Percentiles rank a stretch among this genome's conserved stretches.
phyloP scores from a whole-genome alignment of 2,797 vertebrate genomes.

The Calcarius lapponicus region DNA sequence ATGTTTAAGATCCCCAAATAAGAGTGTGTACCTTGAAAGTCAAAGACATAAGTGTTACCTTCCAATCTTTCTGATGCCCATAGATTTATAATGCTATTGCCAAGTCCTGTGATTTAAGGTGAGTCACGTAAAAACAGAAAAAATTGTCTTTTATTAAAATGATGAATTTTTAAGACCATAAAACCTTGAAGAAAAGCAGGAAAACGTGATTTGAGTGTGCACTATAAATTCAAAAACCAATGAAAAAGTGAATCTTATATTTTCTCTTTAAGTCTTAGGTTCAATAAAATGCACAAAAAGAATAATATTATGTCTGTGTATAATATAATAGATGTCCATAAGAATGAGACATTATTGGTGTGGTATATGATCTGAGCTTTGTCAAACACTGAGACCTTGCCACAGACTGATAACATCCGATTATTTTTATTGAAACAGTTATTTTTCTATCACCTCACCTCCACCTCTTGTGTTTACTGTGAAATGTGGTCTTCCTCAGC shows the following conservation, averaged over 20 bases:
- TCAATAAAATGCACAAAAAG: neutral
- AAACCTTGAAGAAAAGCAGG: neutral
- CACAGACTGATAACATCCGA: neutral
- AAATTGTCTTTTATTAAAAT: neutral
- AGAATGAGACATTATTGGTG: neutral
- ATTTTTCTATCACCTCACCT: neutral
- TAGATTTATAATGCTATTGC: neutral
- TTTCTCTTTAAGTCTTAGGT: neutral
- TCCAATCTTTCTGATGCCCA: neutral
- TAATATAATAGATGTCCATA: neutral
- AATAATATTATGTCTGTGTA: neutral
- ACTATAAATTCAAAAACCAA: neutral
- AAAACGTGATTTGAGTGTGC: neutral
- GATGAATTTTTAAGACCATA: neutral
- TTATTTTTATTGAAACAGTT: neutral
- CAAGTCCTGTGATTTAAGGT: neutral
- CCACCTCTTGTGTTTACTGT: neutral
- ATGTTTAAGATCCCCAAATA: neutral
- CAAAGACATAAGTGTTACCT: neutral
- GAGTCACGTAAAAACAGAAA: neutral
- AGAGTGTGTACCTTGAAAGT: neutral
- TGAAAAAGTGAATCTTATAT: neutral
- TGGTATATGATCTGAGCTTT: neutral
- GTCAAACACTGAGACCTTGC: neutral
- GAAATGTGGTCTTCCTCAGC: constrained; percentile 23